Base-by-base conservation (phyloP, 2,888 invertebrate genomes). In the Mechanitis mazaeus region DNA sequence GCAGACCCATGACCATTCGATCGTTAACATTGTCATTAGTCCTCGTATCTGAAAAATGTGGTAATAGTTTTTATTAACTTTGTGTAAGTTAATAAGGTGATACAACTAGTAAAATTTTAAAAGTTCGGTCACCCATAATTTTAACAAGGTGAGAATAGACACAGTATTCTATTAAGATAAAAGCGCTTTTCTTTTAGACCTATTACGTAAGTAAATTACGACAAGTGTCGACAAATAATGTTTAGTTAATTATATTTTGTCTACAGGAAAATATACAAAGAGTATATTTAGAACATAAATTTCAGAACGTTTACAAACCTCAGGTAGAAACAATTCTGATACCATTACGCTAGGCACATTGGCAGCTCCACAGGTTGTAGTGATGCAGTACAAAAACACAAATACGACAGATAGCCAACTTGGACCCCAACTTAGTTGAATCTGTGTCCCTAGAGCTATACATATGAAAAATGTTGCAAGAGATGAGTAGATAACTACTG, bases 311-410 rank as follows among this genome's bases (percentile, higher is more conserved):
- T 11, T 12, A 63, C 11, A 53, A 54, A 84, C 85, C 76, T 85
- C 81, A 20, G 85, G 84, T 55, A 84, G 61, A 59, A 84, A 84
- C 1, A 83, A 66, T 60, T 85, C 85, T 54, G 80, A 75, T 0
- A 75, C 54, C 2, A 84, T 57, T 2, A 85, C 77, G 33, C 69
- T 78, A 0, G 84, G 81, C n/a, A 85, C 75, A 0, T 79, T 83
- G 0, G 84, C 84, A 0, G 80, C 78, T 2, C 85, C 84, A 2
- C 78, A 59, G 0, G 76, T 78, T 60, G 72, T 80, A 0, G 71
- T 67, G 0, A 76, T 63, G 11, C 75, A 70, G 70, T 75, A 85
- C 0, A 75, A 9, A 63, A 79, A 81, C 0, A 85, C 70, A 12
- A 80, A 71, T 1, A 77, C 60, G 0, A 77, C 80, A 0, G 79